Conservation (phyloP, 2,113 vertebrate species). For the Oncorhynchus tshawytscha region DNA sequence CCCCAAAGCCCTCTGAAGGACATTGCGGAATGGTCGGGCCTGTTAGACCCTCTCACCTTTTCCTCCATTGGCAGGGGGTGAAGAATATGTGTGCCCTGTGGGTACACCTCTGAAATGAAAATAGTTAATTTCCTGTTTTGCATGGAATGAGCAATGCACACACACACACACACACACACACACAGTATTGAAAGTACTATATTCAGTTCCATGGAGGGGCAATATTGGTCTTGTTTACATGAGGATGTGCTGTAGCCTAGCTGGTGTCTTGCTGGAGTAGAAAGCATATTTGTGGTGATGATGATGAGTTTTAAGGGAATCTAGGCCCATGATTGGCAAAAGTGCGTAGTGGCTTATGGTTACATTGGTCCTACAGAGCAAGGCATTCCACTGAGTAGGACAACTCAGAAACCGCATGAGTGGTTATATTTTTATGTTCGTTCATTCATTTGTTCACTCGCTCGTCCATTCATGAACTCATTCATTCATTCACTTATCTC, state of each 20-base stretch:
- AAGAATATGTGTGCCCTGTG: slow-evolving; percentile 32
- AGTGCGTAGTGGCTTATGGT: too few species aligned
- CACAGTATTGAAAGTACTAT: neutral
- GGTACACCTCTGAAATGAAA: slow-evolving; percentile 56
- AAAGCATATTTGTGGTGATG: too few species aligned
- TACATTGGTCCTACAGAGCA: too few species aligned
- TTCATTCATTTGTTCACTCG: neutral
- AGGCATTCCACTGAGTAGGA: neutral
- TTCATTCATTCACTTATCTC: neutral
- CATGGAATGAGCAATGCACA: neutral
- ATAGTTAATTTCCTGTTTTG: slow-evolving; percentile 63
- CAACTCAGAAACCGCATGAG: neutral
- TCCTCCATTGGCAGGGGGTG: slow-evolving; percentile 24
- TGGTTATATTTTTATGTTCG: neutral
- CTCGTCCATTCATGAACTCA: neutral
- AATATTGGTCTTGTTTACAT: neutral
- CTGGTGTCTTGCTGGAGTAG: too few species aligned
- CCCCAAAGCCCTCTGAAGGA: slow-evolving; percentile 33
- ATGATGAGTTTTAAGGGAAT: too few species aligned
- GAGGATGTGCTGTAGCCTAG: neutral
- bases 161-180: neutral
- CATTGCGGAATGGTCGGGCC: slow-evolving; percentile 38
- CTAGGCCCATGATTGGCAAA: too few species aligned
- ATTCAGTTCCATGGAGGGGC: neutral
- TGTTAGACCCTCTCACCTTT: slow-evolving; percentile 35